Percentiles rank a stretch among this genome's conserved stretches.
Evolutionary conservation across 2,888 invertebrate species (phyloP).

Genomic region (Mamestra brassicae): DNA sequence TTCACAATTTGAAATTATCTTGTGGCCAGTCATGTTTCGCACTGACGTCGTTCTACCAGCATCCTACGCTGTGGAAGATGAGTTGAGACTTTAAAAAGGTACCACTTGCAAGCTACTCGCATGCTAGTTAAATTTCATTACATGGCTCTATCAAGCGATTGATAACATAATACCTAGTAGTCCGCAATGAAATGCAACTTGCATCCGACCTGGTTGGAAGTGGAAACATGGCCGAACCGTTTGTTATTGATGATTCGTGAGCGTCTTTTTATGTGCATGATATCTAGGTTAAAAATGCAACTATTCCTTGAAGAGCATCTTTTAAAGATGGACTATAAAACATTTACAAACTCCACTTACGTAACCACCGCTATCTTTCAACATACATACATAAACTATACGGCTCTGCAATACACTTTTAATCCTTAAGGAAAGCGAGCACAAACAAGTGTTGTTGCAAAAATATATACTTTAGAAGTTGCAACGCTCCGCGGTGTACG

Average conservation of each 20-base stretch:
- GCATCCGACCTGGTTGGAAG: too few species aligned
- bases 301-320: neutral
- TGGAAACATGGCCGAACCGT: too few species aligned
- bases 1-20: too few species aligned
- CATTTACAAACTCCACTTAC: constrained; percentile 1
- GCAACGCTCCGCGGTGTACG: constrained; percentile 21
- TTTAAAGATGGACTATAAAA: neutral
- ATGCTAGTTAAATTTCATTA: too few species aligned
- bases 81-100: too few species aligned
- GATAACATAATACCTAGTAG: too few species aligned
- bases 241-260: too few species aligned
- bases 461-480: constrained; percentile 48
- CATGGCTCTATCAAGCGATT: too few species aligned
- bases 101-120: too few species aligned
- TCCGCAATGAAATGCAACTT: too few species aligned
- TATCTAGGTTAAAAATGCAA: neutral
- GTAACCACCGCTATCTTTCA: neutral
- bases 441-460: constrained; percentile 50
- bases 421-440: constrained; percentile 36
- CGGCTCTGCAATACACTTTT: constrained; percentile 43
- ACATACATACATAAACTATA: constrained; percentile 5
- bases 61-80: constrained; percentile 7
- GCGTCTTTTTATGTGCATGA: neutral
- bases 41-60: neutral
- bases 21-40: too few species aligned